Evolutionary conservation across 2,888 invertebrate species (phyloP).

Genomic region (Merodon equestris): DNA sequence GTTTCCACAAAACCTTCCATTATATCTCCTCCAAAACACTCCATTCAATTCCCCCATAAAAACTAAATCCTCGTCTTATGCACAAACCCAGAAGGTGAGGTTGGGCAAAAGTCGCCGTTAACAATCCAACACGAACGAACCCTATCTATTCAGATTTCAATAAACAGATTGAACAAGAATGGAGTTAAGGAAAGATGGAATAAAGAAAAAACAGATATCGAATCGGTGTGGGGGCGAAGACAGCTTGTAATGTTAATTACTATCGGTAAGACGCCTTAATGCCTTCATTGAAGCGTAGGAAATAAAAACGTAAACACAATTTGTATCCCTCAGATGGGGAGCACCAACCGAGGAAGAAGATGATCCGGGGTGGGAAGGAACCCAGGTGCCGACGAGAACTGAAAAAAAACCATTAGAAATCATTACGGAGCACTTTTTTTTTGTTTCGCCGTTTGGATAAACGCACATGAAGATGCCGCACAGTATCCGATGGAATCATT

Average conservation of each 20-base stretch:
- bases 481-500: conserved; percentile 37
- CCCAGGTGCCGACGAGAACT: not conserved
- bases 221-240: conserved; percentile 48
- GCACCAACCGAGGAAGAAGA: no score
- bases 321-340: no score
- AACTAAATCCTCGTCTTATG: no score
- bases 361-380: no score
- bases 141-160: conserved; percentile 49
- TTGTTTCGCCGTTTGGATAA: conserved; percentile 10
- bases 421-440: conserved; percentile 46
- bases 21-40: not conserved
- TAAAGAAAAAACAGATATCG: conserved; percentile 10
- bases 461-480: conserved; percentile 16
- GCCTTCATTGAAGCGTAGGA: conserved; percentile 35
- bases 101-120: no score
- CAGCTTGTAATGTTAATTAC: conserved; percentile 62
- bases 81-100: no score
- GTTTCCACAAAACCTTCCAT: no score
- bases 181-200: no score
- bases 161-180: conserved; percentile 28
- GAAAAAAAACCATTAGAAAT: conserved; percentile 53
- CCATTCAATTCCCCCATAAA: not conserved
- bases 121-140: not conserved
- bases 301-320: conserved; percentile 19
- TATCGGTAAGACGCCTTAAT: conserved; percentile 29